These are phyloP conservation scores for Alces alces DNA, from an alignment of 2,113 vertebrate species.

Conservation along the genomic window DNA sequence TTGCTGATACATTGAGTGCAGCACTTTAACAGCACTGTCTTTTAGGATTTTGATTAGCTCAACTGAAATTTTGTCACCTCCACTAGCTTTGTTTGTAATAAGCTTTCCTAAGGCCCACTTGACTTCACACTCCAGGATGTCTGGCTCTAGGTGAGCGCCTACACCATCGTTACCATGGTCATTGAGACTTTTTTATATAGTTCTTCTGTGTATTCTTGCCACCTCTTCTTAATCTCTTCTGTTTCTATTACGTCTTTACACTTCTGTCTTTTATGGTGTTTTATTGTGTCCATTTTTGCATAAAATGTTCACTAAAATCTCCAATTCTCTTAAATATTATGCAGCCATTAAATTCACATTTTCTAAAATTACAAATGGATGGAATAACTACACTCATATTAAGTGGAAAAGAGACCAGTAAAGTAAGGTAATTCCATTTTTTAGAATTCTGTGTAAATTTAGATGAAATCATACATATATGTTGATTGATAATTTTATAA, in stretches of 20 bases:
- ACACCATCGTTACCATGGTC: background rate
- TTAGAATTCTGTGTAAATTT: background rate
- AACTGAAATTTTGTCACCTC: background rate
- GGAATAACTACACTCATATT: background rate
- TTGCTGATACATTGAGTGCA: background rate
- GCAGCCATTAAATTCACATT: background rate
- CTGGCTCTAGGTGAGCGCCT: background rate
- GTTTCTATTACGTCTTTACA: background rate
- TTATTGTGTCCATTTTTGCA: background rate
- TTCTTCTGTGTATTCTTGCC: background rate
- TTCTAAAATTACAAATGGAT: background rate
- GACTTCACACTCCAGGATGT: background rate
- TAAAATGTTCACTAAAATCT: background rate
- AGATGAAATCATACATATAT: background rate
- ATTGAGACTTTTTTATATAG: background rate
- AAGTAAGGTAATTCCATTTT: background rate
- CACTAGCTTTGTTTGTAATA: background rate
- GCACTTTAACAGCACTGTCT: background rate
- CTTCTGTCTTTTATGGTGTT: background rate
- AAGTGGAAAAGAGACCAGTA: background rate
- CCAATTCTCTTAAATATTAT: background rate
- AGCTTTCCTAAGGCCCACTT: background rate
- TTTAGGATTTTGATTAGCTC: background rate
- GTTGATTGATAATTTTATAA: background rate
- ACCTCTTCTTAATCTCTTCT: background rate